phyloP scores from a whole-genome alignment of 2,113 vertebrate species.

The Neopipo cinnamomea region DNA sequence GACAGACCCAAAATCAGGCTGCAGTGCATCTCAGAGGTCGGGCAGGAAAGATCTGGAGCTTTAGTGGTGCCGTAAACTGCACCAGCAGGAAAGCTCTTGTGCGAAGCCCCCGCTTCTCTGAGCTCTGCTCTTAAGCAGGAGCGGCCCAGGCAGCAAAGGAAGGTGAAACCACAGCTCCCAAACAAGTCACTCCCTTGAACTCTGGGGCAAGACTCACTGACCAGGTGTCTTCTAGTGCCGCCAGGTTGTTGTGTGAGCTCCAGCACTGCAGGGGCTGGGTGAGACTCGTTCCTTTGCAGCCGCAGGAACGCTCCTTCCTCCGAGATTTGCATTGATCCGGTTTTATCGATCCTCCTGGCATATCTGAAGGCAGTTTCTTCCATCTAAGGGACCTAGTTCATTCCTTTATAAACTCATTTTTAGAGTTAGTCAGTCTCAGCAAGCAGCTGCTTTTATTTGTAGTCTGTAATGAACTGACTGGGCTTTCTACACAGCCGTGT shows the following conservation, averaged over 20 bases:
- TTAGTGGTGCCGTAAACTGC: not conserved
- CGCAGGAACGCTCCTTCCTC: not conserved
- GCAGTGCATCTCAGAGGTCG: not conserved
- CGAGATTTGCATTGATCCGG: conserved; percentile 3
- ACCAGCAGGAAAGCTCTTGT: not conserved
- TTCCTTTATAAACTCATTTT: not conserved
- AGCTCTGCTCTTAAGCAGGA: not conserved
- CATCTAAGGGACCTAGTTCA: not conserved
- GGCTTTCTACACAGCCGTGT: not conserved
- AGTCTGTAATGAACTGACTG: not conserved
- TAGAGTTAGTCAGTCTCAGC: not conserved
- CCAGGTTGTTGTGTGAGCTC: not conserved
- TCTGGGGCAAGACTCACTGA: not conserved
- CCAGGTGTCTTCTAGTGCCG: not conserved
- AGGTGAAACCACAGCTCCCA: not conserved
- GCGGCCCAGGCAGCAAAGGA: not conserved
- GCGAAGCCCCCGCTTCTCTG: not conserved
- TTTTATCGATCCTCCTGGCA: not conserved
- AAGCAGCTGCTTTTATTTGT: conserved; percentile 13
- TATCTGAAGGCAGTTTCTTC: not conserved
- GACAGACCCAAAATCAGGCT: not conserved
- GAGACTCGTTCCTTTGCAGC: not conserved
- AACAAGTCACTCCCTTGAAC: not conserved
- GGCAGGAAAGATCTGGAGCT: not conserved
- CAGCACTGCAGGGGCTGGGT: not conserved